Base-by-base conservation (phyloP, 2,797 vertebrate genomes). In the Pyrocephalus nanus region DNA sequence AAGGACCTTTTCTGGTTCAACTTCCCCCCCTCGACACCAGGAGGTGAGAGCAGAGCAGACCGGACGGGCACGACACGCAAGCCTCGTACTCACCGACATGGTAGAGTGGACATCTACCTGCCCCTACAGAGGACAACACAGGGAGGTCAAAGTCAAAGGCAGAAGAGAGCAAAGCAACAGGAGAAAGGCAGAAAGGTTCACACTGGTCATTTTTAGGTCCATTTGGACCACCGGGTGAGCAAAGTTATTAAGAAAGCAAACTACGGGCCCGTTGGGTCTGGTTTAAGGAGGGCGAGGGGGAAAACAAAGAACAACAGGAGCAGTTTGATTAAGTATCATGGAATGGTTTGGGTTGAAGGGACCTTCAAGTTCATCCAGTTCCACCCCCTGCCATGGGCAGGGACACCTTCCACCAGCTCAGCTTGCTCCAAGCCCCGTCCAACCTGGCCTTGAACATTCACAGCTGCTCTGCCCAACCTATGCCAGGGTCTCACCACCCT, bases 11-110 rank as follows among this genome's bases (percentile, higher is more conserved):
- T 71, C 96, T 78, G 92, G 71, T 94, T 95, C 82, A 95, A 62
- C 38, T 62, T 62, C n/a, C 54, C 80, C 81, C 29, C 80, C 79
- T 22, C 12, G 21, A 51, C 29, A 5, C 19, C 20, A 5, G 48
- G 50, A 78, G 72, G n/a, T 18, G 80, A 26, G 80, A 93, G 75
- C 69, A 48, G 92, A 87, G 73, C 50, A 73, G 72, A 82, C 27
- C 51, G 51, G 58, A 79, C 4, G 57, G 6, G 12, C 47, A 3
- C 5, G 32, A 80, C 67, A 36, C 53, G 26, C 29, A 76, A 19
- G 76, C 38, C 50, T 77, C 22, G 94, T 78, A 98, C 98, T 98
- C 97, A 98, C 98, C 98, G 98, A 97, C 95, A 98, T 96, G 62
- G 97, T 97, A 40, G 98, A 97, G 95, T 98, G 98, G 96, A 98